Evolutionary conservation across 1,140 invertebrate genomes (phyloP).

Genomic region (Globodera ellingtonae): DNA sequence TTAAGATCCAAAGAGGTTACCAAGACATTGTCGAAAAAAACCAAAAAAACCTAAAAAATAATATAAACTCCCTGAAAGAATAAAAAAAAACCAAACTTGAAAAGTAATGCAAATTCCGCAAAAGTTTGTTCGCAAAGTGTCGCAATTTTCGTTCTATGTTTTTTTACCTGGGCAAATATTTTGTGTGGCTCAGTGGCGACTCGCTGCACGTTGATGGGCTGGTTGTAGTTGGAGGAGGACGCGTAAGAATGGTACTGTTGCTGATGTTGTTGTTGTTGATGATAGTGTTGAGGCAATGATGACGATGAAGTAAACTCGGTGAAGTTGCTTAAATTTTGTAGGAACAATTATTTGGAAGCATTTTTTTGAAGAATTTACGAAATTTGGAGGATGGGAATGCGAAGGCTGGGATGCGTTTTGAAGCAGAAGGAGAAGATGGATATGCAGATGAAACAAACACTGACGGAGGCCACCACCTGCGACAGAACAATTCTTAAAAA

Average conservation of each 20-base stretch:
- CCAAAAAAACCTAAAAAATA: too few relatives aligned
- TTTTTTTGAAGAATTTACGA: slow-evolving; percentile 9
- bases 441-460: slow-evolving; percentile 96
- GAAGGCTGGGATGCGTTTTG: slow-evolving; percentile 77
- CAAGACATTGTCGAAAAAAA: too few relatives aligned
- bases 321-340: background rate
- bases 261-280: slow-evolving; percentile 13
- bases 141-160: background rate
- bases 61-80: too few relatives aligned
- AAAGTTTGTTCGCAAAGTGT: too few relatives aligned
- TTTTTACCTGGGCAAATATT: slow-evolving; percentile 47
- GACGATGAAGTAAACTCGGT: background rate
- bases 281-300: slow-evolving; percentile 2
- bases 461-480: slow-evolving; percentile 91
- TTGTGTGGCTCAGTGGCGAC: slow-evolving; percentile 46
- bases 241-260: background rate
- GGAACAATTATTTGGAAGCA: background rate
- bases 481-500: slow-evolving; percentile 65
- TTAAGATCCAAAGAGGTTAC: too few relatives aligned
- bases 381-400: slow-evolving; percentile 30
- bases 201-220: slow-evolving; percentile 34
- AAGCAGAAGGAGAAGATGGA: slow-evolving; percentile 94
- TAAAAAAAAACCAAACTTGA: too few relatives aligned
- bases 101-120: too few relatives aligned
- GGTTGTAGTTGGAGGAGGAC: slow-evolving; percentile 7